Evolutionary conservation across 2,113 vertebrate species (phyloP).

Genomic region (Catharus minimus): DNA sequence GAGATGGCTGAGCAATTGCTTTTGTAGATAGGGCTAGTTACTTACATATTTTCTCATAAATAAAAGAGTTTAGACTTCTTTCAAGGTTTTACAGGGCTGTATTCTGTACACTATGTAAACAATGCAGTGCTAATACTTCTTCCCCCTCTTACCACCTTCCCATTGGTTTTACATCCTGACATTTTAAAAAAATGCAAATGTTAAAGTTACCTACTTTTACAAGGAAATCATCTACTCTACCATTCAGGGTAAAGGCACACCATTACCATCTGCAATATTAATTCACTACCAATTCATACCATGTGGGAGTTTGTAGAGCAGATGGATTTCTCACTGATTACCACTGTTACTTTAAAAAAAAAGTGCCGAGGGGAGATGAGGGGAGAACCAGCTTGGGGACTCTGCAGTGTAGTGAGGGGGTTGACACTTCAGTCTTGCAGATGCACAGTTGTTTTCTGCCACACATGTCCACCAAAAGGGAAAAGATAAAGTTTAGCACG

Average conservation of each 20-base stretch:
- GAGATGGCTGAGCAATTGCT: not conserved
- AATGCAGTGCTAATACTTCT: not conserved
- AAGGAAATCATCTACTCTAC: not conserved
- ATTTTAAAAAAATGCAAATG: not conserved
- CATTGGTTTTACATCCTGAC: not conserved
- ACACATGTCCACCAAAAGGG: not conserved
- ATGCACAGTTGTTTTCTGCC: not conserved
- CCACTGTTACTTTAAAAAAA: not conserved
- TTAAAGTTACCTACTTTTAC: constrained; percentile 11
- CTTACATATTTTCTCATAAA: not conserved
- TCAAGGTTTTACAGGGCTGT: not conserved
- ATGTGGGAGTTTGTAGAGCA: not conserved
- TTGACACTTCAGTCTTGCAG: not conserved
- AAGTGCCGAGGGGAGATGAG: not conserved
- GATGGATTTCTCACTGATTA: not conserved
- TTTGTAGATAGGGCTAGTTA: not conserved
- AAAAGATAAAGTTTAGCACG: not conserved
- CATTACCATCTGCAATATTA: constrained; percentile 19
- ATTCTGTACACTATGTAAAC: not conserved
- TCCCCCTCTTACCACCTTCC: not conserved
- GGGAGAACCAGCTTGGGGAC: not conserved
- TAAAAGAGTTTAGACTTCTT: not conserved
- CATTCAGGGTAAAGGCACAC: not conserved
- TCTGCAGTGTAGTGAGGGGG: not conserved
- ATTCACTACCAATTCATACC: not conserved